Evolutionary conservation across 2,113 vertebrate species (phyloP).

Genomic region (Emydocephalus ijimae): DNA sequence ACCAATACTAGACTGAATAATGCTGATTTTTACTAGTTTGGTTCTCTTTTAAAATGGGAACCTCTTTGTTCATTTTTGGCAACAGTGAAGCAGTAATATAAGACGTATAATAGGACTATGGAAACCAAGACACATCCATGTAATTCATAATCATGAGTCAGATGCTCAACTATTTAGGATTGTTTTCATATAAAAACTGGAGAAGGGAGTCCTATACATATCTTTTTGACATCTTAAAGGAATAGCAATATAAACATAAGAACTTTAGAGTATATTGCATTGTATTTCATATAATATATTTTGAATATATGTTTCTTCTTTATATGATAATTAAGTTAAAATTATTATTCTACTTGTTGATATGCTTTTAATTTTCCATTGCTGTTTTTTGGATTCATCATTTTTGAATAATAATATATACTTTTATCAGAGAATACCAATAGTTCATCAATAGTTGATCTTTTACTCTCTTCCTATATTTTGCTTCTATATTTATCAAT

Average conservation of each 20-base stretch:
- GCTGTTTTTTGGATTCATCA: neutral
- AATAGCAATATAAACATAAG: neutral
- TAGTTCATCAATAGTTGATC: neutral
- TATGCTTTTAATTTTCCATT: neutral
- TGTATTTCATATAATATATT: neutral
- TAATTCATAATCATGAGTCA: neutral
- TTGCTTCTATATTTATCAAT: neutral
- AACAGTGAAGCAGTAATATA: neutral
- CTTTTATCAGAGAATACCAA: neutral
- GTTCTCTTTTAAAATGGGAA: too few species aligned
- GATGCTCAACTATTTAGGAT: neutral
- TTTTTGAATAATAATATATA: neutral
- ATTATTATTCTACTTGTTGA: neutral
- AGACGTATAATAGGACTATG: neutral
- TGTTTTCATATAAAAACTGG: neutral
- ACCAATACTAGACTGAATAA: too few species aligned
- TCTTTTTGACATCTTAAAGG: neutral
- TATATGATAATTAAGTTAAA: neutral
- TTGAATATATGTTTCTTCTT: neutral
- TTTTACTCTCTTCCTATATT: neutral
- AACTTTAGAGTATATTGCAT: neutral
- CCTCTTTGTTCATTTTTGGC: neutral
- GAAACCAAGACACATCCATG: neutral
- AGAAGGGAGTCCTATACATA: neutral
- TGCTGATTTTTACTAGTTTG: too few species aligned